Base-by-base conservation (phyloP, 2,797 vertebrate species). In the Sphenodon punctatus region DNA sequence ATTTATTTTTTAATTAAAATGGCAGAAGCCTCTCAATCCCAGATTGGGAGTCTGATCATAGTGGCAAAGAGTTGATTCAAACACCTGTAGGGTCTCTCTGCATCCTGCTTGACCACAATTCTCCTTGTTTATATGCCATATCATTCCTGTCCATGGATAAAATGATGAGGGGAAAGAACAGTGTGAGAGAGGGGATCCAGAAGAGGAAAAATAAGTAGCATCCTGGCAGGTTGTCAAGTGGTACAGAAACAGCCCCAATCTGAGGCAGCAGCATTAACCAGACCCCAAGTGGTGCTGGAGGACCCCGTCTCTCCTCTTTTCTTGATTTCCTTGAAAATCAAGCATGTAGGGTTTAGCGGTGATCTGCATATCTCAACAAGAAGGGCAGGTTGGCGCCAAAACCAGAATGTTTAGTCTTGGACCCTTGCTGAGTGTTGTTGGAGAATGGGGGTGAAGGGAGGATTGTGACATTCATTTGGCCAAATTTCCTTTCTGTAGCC, bases 91-190 rank as follows among this genome's bases (percentile, higher is more conserved):
- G 68, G 20, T 58, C 46, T 77, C 61, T 34, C 51, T 67, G 89
- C 82, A 86, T 70, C 83, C 80, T 90, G 71, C 72, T 81, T 86
- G 84, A 80, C 61, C 61, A 58, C 34, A 45, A 87, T n/a, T n/a
- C n/a, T n/a, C n/a, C n/a, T n/a, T n/a, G n/a, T n/a, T n/a, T n/a
- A n/a, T n/a, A 82, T 86, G 45, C 42, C 80, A 42, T 86, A 14
- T 7, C 10, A 73, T 77, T 75, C 82, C 38, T 22, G 46, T 80
- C 71, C 74, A 66, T 49, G 58, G 82, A 66, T 80, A 51, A 78
- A 76, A 65, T 67, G 70, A 49, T 76, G 30, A 46, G 19, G 34
- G 1, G n/a, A n/a, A n/a, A n/a, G n/a, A 53, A n/a, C 2, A 68
- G 48, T 67, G 60, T 22, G 69, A 72, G 43, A 14, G 27, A 75